A percentile compares a stretch with the other conserved stretches of the same genome.
These are phyloP conservation scores for Drosophila birchii DNA, from an alignment of 2,888 invertebrate genomes.

Conservation along the genomic window DNA sequence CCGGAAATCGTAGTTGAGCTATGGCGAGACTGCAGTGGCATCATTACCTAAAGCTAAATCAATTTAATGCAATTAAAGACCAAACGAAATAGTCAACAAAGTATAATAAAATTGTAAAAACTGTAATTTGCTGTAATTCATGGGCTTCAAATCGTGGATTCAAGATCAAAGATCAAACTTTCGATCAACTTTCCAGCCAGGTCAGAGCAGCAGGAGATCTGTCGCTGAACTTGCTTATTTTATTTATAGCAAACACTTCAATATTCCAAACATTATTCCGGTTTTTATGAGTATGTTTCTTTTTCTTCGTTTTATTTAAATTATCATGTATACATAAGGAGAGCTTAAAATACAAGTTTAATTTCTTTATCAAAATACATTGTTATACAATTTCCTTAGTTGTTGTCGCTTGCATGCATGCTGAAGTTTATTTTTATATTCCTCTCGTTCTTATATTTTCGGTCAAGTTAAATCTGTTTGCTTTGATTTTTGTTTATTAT, in stretches of 20 bases:
- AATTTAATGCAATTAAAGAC: constrained; percentile 31
- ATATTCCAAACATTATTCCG: neutral
- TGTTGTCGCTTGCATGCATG: constrained; percentile 44
- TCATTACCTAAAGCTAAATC: constrained; percentile 27
- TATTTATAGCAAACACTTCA: too few species aligned
- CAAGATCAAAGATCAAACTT: too few species aligned
- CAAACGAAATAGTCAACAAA: constrained; percentile 49
- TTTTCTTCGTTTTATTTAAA: constrained; percentile 64
- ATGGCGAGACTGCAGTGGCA: constrained; percentile 70
- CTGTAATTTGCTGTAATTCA: neutral
- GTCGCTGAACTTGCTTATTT: too few species aligned
- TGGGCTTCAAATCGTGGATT: neutral
- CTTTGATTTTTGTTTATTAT: constrained; percentile 6
- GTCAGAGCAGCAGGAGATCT: too few species aligned
- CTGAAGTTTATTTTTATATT: constrained; percentile 12
- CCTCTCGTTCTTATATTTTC: neutral
- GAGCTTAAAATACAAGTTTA: constrained; percentile 77
- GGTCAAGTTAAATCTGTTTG: constrained; percentile 40
- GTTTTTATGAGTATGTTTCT: constrained; percentile 26
- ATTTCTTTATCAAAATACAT: constrained; percentile 79
- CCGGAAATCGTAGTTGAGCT: constrained; percentile 94
- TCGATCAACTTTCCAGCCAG: too few species aligned
- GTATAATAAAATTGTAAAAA: constrained; percentile 30
- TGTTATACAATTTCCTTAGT: constrained; percentile 78
- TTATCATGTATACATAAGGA: constrained; percentile 73